A percentile compares a stretch with the other conserved stretches of the same genome.
phyloP scores from a whole-genome alignment of 2,797 vertebrate species.

The Enteromius trimaculatus region DNA sequence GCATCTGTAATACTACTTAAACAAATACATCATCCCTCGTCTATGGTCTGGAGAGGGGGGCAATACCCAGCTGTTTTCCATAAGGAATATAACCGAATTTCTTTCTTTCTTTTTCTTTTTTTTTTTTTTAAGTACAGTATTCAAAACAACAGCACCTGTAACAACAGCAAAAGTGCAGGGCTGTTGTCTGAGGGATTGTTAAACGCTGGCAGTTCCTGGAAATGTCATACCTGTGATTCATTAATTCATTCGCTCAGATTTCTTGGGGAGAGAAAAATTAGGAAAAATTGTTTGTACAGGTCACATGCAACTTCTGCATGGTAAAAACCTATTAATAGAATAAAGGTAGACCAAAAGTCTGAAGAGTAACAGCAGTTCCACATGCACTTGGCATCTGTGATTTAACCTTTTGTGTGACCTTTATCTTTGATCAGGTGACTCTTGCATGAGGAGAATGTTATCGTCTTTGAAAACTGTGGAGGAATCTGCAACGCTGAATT shows the following conservation, averaged over 20 bases:
- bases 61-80: constrained; percentile 52
- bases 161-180: constrained; percentile 35
- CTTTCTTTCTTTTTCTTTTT: background rate
- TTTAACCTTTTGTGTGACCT: constrained; percentile 47
- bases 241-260: background rate
- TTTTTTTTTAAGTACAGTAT: constrained; percentile 20
- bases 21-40: constrained; percentile 46
- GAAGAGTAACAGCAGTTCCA: background rate
- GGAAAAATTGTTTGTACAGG: background rate
- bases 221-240: background rate
- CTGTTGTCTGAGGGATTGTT: constrained; percentile 17
- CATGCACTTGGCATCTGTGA: constrained; percentile 43
- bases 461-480: constrained; percentile 38
- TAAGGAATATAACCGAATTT: constrained; percentile 25
- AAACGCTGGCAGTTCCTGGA: background rate
- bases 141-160: constrained; percentile 49
- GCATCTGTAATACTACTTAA: constrained; percentile 54
- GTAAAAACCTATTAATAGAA: background rate
- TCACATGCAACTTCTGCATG: background rate
- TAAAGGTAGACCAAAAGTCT: background rate
- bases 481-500: constrained; percentile 41
- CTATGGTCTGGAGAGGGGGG: constrained; percentile 24
- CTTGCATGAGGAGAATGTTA: constrained; percentile 41
- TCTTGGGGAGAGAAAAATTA: background rate
- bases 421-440: constrained; percentile 48